These are phyloP conservation scores for Aspidoscelis tigris DNA, from an alignment of 2,113 vertebrate species.

Conservation along the genomic window DNA sequence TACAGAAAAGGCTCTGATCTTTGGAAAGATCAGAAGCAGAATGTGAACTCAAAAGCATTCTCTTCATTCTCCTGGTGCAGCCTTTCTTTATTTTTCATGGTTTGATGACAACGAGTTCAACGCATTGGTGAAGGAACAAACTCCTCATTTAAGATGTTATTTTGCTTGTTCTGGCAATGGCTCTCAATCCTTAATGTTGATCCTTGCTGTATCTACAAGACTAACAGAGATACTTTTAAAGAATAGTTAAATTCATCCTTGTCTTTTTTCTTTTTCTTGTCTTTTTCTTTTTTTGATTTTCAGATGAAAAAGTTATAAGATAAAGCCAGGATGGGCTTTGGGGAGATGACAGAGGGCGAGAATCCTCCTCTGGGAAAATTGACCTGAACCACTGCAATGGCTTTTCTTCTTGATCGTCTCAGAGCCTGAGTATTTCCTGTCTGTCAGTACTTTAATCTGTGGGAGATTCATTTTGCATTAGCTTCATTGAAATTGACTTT, in stretches of 20 bases:
- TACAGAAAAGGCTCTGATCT: too few relatives aligned
- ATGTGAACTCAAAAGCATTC: too few relatives aligned
- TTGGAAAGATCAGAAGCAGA: too few relatives aligned
- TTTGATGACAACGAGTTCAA: too few relatives aligned
- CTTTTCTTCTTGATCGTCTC: constrained; percentile 40
- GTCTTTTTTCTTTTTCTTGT: constrained; percentile 1
- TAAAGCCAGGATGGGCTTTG: constrained; percentile 23
- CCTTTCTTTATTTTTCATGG: too few relatives aligned
- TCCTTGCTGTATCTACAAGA: neutral
- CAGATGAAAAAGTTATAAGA: constrained; percentile 6
- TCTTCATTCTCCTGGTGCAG: too few relatives aligned
- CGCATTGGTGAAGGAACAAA: too few relatives aligned
- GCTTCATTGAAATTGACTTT: constrained; percentile 59
- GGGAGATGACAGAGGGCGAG: constrained; percentile 29
- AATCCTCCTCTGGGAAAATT: constrained; percentile 41
- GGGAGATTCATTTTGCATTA: constrained; percentile 61
- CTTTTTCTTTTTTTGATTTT: neutral
- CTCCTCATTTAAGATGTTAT: too few relatives aligned
- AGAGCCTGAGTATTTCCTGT: constrained; percentile 57
- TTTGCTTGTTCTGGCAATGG: neutral
- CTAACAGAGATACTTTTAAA: neutral
- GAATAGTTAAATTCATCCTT: neutral
- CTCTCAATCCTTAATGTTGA: neutral
- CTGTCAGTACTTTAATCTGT: constrained; percentile 56
- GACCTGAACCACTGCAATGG: constrained; percentile 50